Base-by-base conservation (phyloP, 2,113 vertebrate species). In the Leptocoma aspasia region DNA sequence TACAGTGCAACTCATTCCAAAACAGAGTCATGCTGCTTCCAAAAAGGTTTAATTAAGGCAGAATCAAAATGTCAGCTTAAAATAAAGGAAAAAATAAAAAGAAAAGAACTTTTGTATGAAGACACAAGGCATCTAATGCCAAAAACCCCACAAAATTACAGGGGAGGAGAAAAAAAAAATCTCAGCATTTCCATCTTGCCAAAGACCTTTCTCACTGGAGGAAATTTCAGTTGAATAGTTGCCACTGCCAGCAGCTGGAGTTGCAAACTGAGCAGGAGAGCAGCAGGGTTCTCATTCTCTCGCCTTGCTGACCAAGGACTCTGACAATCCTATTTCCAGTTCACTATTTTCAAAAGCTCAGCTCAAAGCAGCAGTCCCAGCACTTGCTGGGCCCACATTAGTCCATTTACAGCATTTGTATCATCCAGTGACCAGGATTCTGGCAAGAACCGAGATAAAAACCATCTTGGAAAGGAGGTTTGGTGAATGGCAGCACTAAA, bases 1-100 rank as follows among this genome's bases (percentile, higher is more conserved):
- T 85, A 94, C 49, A 57, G 45, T 26, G 75, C 69, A 95, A 61
- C 41, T 92, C 86, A 69, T 82, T 92, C 66, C 89, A 70, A 82
- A 94, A 92, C 33, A 94, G 78, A 95, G 81, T 92, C 82, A 80
- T 94, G 84, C 93, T 91, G 86, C 66, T 96, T 92, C 63, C 59
- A 72, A 95, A 96, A 87, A 85, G 78, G 73, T 79, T 94, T 94
- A 97, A 96, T 95, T 94, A 95, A 91, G 93, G 94, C 78, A 61
- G 57, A 94, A 96, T 84, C 89, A 95, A 96, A 95, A 95, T 95
- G 93, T 95, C 89, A 97, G 72, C 59, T 86, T 63, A 76, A 82
- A 95, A 91, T 82, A 64, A 45, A 33, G 26, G 33, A 20, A 31
- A 41, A 59, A 60, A 42, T 10, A 35, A 60, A 54, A 81, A 83